Percentiles rank a stretch among this genome's conserved stretches.
phyloP scores from a whole-genome alignment of 2,888 invertebrate genomes.

The Apamea sordens region DNA sequence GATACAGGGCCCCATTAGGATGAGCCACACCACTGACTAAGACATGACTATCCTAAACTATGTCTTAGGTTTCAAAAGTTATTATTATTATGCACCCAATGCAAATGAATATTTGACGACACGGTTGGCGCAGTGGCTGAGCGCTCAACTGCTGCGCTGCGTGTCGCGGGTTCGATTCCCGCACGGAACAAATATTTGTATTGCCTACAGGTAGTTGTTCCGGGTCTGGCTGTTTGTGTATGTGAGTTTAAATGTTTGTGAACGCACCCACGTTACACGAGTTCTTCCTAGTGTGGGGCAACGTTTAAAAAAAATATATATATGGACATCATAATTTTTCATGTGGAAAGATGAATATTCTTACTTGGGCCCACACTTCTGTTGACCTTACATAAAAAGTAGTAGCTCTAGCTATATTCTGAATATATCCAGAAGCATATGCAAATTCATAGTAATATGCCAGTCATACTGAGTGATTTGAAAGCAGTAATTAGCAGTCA shows the following conservation, averaged over 20 bases:
- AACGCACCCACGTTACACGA: too few relatives aligned
- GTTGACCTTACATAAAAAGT: neutral
- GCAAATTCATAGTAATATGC: neutral
- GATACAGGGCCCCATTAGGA: too few relatives aligned
- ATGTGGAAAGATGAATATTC: neutral
- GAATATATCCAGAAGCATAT: neutral
- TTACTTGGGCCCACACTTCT: neutral
- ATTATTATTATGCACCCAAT: neutral
- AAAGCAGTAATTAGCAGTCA: neutral
- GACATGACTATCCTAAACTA: neutral
- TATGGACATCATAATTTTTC: neutral
- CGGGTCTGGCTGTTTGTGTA: too few relatives aligned
- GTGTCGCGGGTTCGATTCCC: too few relatives aligned
- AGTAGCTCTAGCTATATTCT: neutral
- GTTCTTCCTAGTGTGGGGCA: too few relatives aligned
- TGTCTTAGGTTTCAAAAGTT: conserved; percentile 7
- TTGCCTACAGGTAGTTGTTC: too few relatives aligned
- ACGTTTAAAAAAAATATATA: too few relatives aligned
- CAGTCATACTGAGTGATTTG: neutral
- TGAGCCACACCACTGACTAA: neutral
- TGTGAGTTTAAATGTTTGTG: too few relatives aligned
- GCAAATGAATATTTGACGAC: too few relatives aligned
- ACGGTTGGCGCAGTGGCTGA: too few relatives aligned
- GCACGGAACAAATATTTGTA: too few relatives aligned
- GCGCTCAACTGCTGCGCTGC: too few relatives aligned